Conservation (phyloP, 2,888 invertebrate species). For the Dryomyza anilis region DNA sequence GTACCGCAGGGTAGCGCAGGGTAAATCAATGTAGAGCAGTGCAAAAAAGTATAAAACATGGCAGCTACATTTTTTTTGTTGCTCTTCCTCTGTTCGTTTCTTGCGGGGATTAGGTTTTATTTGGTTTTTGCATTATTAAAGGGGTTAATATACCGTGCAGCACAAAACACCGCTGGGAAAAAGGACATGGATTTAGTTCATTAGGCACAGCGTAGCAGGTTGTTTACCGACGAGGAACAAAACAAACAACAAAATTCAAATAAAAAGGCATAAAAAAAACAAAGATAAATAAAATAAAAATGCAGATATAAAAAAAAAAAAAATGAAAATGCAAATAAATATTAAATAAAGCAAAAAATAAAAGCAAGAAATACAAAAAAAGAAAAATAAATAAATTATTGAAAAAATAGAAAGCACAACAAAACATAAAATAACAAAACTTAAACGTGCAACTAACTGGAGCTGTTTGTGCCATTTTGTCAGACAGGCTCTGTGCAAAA, state of each 20-base stretch:
- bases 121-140: conserved; percentile 21
- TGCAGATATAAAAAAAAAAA: background rate
- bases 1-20: background rate
- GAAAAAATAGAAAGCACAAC: too few relatives aligned
- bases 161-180: background rate
- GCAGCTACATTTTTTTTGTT: background rate
- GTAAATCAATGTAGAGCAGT: too few relatives aligned
- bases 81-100: background rate
- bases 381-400: too few relatives aligned
- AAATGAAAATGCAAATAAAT: background rate
- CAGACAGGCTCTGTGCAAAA: too few relatives aligned
- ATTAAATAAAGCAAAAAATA: background rate
- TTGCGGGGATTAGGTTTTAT: conserved; percentile 2
- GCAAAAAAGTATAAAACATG: background rate
- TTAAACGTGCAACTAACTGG: too few relatives aligned
- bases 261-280: background rate
- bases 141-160: conserved; percentile 13
- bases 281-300: background rate
- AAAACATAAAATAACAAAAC: too few relatives aligned
- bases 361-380: background rate
- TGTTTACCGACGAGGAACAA: background rate
- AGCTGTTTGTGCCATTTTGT: too few relatives aligned
- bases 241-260: background rate
- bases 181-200: conserved; percentile 7
- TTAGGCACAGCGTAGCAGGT: conserved; percentile 9